Base-by-base conservation (phyloP, 2,113 vertebrate species). In the Xiphophorus couchianus region DNA sequence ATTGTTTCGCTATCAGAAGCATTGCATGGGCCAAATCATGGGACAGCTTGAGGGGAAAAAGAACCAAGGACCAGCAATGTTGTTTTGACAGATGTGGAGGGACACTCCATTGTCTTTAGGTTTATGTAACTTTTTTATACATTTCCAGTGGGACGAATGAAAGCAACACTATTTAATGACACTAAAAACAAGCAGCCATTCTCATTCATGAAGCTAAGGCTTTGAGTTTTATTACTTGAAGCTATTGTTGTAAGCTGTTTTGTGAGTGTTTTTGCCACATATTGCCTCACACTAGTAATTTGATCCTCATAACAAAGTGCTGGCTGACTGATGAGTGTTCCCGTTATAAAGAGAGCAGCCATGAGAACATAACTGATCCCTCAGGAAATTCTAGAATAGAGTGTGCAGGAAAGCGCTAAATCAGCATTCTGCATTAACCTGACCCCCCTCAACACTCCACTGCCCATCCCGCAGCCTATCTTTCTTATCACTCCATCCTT, bases 311-410 rank as follows among this genome's bases (percentile, higher is more conserved):
- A 77, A 71, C 77, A 80, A 79, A 78, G 78, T 77, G 81, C 83
- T 77, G 71, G 64, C 83, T 37, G 66, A 76, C 68, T 88, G 65
- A 33, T 84, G 76, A 86, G 80, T 71, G 84, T 76, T 73, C 67
- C 67, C 5, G 73, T 89, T 90, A 88, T 84, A 89, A 77, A 81
- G 71, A 90, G 89, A 75, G 17, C 80, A 80, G 88, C 78, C 89
- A 71, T 64, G 73, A 84, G 88, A 88, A 78, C 78, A 33, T 70
- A 81, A 81, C 85, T 71, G 77, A 76, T 88, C 87, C 85, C 88
- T 60, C 70, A 79, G 90, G 90, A 88, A 86, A 86, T 74, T 80
- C 90, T 73, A 83, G 87, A 91, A 91, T 89, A 90, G 92, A 78
- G 84, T 73, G 79, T 72, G 73, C 65, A 71, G 61, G 69, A 79